Evolutionary conservation across 2,888 invertebrate species (phyloP).

Genomic region (Drosophila atroscutellata): DNA sequence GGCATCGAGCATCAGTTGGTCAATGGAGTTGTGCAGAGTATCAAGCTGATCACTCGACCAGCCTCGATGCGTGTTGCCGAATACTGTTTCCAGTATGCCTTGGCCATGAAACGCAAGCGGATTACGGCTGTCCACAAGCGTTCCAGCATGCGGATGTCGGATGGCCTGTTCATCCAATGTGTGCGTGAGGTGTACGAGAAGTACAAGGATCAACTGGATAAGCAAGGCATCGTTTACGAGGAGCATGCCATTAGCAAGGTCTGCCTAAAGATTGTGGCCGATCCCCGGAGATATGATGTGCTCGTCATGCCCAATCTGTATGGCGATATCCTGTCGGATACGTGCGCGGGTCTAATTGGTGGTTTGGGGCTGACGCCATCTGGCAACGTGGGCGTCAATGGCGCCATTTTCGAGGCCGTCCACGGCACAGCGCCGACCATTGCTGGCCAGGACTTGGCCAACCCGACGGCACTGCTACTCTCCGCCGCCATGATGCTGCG

Average conservation of each 20-base stretch:
- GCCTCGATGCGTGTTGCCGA: constrained; percentile 98
- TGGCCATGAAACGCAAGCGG: constrained; percentile 93
- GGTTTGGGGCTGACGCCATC: constrained; percentile 99
- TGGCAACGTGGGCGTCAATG: constrained; percentile 98
- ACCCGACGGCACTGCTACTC: constrained; percentile 97
- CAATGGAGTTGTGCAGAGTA: constrained; percentile 99
- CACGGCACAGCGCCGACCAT: constrained; percentile 99
- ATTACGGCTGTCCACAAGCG: constrained; percentile 99
- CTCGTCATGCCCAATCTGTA: constrained; percentile 99
- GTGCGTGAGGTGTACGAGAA: constrained; percentile 96
- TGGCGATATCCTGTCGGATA: constrained; percentile 98
- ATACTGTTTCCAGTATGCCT: constrained; percentile 97
- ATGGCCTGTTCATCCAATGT: constrained; percentile 97
- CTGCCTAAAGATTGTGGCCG: constrained; percentile 98
- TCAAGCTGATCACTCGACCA: constrained; percentile 98
- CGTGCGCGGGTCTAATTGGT: constrained; percentile 98
- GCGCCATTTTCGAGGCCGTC: constrained; percentile 99
- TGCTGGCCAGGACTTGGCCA: constrained; percentile 98
- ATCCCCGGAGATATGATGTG: constrained; percentile 97
- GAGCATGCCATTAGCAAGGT: constrained; percentile 99
- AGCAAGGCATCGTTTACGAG: constrained; percentile 93
- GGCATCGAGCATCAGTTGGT: constrained; percentile 99
- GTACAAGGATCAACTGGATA: constrained; percentile 86
- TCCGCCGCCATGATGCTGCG: constrained; percentile 99
- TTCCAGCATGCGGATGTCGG: constrained; percentile 99